Evolutionary conservation across 2,113 vertebrate species (phyloP), one percentile per base, ranked within the genome.

Genomic region (Nestor notabilis): DNA sequence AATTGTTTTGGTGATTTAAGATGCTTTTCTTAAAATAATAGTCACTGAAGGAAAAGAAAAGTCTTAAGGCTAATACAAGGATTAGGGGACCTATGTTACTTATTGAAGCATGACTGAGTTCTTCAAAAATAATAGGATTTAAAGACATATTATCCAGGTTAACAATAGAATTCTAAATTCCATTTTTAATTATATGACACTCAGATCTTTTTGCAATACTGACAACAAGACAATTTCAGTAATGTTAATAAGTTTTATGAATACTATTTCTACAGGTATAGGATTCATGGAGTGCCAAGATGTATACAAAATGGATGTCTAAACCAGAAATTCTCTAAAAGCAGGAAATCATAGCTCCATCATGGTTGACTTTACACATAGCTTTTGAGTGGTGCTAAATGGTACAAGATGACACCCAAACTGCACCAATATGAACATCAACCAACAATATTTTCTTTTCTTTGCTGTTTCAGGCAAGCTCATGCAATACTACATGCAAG

Each of bases 21-120:
- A 72, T 13, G 3, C 10, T 76, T 64, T 85, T 6, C 4, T 79
- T 71, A 79, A 44, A 17, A 6, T 39, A 43, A 0, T 7, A 21
- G 7, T 2, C 1, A 1, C 10, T 52, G 24, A 74, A 37, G 12
- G 12, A 47, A 72, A 77, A 65, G 5, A 9, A 1, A 1, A 44
- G 5, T 24, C 7, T 78, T 65, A 19, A 53, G 6, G 16, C 2
- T 60, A 33, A 41, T 37, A 25, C 2, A 56, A 44, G 35, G 8
- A 39, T 43, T 20, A 68, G 20, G 11, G 5, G 23, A 56, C 4
- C 0, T 25, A 5, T 13, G 11, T 16, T 66, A 12, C 53, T 72
- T 65, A 19, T 18, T 53, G 21, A 76, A 60, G 14, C 9, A 55
- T 41, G 39, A 39, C 5, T 33, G 0, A 49, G 6, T 46, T 77